Evolutionary conservation across 2,797 vertebrate genomes (phyloP).

Genomic region (Prunella strophiata): DNA sequence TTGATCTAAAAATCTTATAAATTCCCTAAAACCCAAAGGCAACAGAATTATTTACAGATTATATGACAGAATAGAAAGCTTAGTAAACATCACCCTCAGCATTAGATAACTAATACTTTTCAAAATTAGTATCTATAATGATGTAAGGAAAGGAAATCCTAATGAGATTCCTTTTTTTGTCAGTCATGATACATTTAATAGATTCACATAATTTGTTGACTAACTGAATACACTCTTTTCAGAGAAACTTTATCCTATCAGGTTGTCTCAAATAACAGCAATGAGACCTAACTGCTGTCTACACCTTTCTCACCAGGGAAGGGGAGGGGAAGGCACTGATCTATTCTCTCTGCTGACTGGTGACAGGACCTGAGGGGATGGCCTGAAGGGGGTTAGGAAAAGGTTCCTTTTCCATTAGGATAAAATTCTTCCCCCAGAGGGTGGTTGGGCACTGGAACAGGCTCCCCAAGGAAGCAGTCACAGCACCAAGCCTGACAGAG

Average conservation of each 20-base stretch:
- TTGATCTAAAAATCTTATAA: neutral
- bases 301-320: neutral
- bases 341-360: neutral
- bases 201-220: neutral
- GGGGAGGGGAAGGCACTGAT: neutral
- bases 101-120: neutral
- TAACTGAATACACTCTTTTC: neutral
- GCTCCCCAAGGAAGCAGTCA: neutral
- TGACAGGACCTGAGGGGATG: neutral
- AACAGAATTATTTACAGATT: neutral
- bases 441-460: neutral
- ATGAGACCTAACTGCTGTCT: neutral
- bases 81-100: neutral
- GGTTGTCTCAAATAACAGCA: neutral
- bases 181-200: neutral
- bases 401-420: neutral
- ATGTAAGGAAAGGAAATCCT: neutral
- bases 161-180: neutral
- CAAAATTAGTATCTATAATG: neutral
- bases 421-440: neutral
- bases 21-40: neutral
- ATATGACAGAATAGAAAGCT: neutral
- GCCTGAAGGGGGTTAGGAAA: neutral
- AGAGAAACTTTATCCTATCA: neutral
- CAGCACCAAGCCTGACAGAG: neutral